These are phyloP conservation scores for Melanargia galathea DNA, from an alignment of 2,888 invertebrate genomes.

Conservation along the genomic window DNA sequence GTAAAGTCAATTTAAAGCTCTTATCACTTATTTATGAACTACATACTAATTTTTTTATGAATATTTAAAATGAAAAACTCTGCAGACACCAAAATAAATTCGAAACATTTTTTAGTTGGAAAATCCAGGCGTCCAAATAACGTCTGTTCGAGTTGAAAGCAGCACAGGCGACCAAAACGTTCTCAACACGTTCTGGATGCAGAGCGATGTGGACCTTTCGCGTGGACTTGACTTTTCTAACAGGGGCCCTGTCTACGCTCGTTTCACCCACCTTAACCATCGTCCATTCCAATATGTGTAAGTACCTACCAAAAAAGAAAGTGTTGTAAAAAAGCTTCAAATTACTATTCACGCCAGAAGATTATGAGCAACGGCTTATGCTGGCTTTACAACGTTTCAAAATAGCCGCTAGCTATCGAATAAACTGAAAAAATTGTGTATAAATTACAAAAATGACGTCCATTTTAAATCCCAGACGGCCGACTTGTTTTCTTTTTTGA, in stretches of 20 bases:
- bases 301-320: slow-evolving; percentile 46
- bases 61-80: not conserved
- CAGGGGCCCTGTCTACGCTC: slow-evolving; percentile 86
- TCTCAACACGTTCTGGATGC: slow-evolving; percentile 89
- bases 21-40: not conserved
- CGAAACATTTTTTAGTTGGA: slow-evolving; percentile 70
- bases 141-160: slow-evolving; percentile 73
- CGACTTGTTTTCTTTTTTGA: no score
- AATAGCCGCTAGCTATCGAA: no score
- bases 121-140: slow-evolving; percentile 77
- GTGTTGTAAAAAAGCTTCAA: no score
- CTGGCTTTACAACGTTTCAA: no score
- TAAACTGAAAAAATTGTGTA: no score
- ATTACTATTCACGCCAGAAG: no score
- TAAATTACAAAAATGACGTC: no score
- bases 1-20: slow-evolving; percentile 44
- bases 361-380: no score
- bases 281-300: slow-evolving; percentile 85
- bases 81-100: not conserved
- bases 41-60: not conserved
- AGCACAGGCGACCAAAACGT: slow-evolving; percentile 77
- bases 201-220: slow-evolving; percentile 89
- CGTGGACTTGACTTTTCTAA: slow-evolving; percentile 90
- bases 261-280: slow-evolving; percentile 91
- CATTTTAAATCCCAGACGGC: no score